A percentile compares a stretch with the other conserved stretches of the same genome.
Conservation (phyloP, 1,140 invertebrate genomes). For the Galleria mellonella region DNA sequence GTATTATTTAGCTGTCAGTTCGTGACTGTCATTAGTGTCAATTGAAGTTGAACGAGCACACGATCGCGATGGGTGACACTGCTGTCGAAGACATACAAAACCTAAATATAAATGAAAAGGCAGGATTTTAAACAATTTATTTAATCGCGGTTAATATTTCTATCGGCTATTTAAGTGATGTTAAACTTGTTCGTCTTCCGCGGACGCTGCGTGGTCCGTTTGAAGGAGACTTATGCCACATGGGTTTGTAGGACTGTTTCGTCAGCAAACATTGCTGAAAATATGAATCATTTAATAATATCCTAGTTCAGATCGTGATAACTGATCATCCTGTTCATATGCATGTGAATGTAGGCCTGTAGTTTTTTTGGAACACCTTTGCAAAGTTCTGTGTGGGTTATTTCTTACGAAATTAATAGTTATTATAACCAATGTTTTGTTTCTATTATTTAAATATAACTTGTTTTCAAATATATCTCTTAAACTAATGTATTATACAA, state of each 20-base stretch:
- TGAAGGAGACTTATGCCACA: conserved; percentile 71
- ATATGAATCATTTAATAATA: conserved; percentile 8
- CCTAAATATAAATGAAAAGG: conserved; percentile 79
- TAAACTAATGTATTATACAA: too few relatives aligned
- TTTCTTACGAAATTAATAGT: too few relatives aligned
- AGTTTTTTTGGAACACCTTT: too few relatives aligned
- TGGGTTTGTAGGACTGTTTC: conserved; percentile 75
- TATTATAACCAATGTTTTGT: too few relatives aligned
- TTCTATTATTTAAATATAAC: too few relatives aligned
- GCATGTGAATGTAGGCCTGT: too few relatives aligned
- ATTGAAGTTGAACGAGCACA: conserved; percentile 11
- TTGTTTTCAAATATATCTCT: too few relatives aligned
- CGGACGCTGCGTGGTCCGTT: conserved; percentile 66
- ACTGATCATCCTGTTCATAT: too few relatives aligned
- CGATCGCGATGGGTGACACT: conserved; percentile 69
- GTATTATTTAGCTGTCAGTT: too few relatives aligned
- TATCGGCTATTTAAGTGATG: conserved; percentile 48
- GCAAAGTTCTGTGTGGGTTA: too few relatives aligned
- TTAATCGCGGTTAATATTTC: conserved; percentile 39
- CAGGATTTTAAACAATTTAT: conserved; percentile 75
- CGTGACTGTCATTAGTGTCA: conserved; percentile 24
- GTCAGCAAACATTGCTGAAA: conserved; percentile 25
- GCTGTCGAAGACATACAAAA: conserved; percentile 75
- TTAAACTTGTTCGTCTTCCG: conserved; percentile 73
- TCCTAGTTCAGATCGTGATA: too few relatives aligned